Conservation (phyloP, 2,113 vertebrate genomes). For the Pholis gunnellus region DNA sequence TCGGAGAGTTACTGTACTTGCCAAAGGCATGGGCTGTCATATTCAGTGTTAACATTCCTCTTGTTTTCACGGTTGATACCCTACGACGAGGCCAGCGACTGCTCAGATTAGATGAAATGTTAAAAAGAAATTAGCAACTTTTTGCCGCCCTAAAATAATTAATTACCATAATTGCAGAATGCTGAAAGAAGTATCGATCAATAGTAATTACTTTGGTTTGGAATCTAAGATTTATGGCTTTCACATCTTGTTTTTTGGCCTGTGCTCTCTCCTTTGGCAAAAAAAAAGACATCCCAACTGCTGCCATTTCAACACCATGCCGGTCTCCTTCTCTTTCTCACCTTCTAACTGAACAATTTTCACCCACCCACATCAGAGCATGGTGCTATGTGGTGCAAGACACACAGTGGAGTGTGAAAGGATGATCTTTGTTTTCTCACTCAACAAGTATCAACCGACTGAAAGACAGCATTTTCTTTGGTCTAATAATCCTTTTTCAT, state of each 20-base stretch:
- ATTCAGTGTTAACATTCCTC: neutral
- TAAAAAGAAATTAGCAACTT: conserved; percentile 24
- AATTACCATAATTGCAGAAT: conserved; percentile 32
- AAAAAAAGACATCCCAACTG: neutral
- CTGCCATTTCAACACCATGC: conserved; percentile 3
- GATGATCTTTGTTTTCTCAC: conserved; percentile 2
- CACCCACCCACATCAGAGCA: conserved; percentile 15
- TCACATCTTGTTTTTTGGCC: neutral
- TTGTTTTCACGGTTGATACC: conserved; percentile 20
- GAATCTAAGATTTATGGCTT: conserved; percentile 29
- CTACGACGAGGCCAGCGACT: conserved; percentile 7
- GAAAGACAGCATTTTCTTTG: neutral
- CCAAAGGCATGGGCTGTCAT: conserved; percentile 24
- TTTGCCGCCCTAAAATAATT: conserved; percentile 9
- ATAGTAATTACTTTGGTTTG: conserved; percentile 21
- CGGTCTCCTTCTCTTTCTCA: conserved; percentile 11
- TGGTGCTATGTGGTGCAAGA: conserved; percentile 1
- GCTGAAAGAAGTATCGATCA: conserved; percentile 40
- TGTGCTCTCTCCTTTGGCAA: conserved; percentile 1
- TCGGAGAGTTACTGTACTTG: conserved; percentile 35
- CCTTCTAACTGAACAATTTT: conserved; percentile 22
- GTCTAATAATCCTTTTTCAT: neutral
- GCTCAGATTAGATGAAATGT: conserved; percentile 39
- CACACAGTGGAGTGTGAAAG: conserved; percentile 17
- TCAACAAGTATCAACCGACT: neutral